phyloP scores from a whole-genome alignment of 2,797 vertebrate species.

The Neopelma chrysocephalum region DNA sequence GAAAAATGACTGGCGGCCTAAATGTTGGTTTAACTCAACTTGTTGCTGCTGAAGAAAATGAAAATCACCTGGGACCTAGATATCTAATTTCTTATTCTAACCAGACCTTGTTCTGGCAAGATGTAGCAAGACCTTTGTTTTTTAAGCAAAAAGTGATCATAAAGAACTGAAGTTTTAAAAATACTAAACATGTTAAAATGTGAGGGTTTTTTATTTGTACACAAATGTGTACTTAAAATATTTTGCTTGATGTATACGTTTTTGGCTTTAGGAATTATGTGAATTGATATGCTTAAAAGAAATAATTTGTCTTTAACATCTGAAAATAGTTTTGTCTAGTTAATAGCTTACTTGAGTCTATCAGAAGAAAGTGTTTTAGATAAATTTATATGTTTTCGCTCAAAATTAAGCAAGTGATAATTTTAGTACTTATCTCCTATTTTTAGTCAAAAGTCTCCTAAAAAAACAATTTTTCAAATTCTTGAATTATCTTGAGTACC shows the following conservation, averaged over 20 bases:
- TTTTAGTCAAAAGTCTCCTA: not conserved
- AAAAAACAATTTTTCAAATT: not conserved
- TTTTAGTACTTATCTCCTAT: not conserved
- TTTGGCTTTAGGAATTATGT: not conserved
- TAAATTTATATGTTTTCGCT: not conserved
- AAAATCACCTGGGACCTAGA: not conserved
- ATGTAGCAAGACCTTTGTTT: not conserved
- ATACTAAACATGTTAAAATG: not conserved
- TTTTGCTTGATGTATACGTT: not conserved
- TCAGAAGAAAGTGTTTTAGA: not conserved
- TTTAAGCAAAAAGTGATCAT: not conserved
- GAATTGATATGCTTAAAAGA: not conserved
- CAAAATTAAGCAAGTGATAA: not conserved
- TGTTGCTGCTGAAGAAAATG: not conserved
- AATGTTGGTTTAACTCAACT: not conserved
- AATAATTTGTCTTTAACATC: not conserved
- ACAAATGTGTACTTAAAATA: not conserved
- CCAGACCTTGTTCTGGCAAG: not conserved
- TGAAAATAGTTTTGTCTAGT: not conserved
- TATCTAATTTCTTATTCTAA: not conserved
- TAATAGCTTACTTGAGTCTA: not conserved
- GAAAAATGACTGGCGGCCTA: not conserved
- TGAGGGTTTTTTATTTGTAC: not conserved
- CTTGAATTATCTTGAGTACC: not conserved
- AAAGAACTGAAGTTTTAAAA: not conserved